Conservation (phyloP, 2,888 invertebrate species). For the Drosophila koepferae region DNA sequence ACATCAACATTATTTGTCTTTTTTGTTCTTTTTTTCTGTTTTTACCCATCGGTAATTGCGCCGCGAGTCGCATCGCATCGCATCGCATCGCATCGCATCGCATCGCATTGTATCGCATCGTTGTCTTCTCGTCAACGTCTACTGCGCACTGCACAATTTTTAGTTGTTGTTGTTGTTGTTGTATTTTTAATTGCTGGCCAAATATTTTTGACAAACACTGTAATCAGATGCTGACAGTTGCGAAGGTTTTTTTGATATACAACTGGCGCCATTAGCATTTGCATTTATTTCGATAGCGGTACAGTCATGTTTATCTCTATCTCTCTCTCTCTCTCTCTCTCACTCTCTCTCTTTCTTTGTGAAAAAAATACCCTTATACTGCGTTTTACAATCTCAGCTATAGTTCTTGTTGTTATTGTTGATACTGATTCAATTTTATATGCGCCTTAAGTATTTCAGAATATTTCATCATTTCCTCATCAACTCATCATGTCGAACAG, state of each 20-base stretch:
- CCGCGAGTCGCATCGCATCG: constrained; percentile 26
- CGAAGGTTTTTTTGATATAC: constrained; percentile 18
- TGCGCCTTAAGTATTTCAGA: constrained; percentile 4
- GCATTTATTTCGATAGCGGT: constrained; percentile 27
- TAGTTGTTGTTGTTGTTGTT: constrained; percentile 7
- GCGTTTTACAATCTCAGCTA: constrained; percentile 3
- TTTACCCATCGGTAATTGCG: constrained; percentile 42
- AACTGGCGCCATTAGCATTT: constrained; percentile 47
- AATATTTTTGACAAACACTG: constrained; percentile 75
- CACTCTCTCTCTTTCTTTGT: background rate
- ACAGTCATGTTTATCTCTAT: background rate
- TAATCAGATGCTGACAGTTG: constrained; percentile 67
- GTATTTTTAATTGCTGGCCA: constrained; percentile 70
- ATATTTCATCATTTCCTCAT: background rate
- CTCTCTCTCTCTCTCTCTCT: background rate
- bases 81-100: constrained; percentile 28
- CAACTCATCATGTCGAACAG: background rate
- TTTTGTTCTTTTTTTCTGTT: too few relatives aligned
- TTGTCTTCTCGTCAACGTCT: constrained; percentile 54
- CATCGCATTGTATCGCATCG: constrained; percentile 10
- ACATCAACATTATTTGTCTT: constrained; percentile 31
- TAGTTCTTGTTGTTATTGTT: background rate
- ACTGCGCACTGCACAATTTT: constrained; percentile 74
- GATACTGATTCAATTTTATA: constrained; percentile 9
- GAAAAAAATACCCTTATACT: constrained; percentile 8